phyloP scores from a whole-genome alignment of 2,113 vertebrate species.

The Willisornis vidua region DNA sequence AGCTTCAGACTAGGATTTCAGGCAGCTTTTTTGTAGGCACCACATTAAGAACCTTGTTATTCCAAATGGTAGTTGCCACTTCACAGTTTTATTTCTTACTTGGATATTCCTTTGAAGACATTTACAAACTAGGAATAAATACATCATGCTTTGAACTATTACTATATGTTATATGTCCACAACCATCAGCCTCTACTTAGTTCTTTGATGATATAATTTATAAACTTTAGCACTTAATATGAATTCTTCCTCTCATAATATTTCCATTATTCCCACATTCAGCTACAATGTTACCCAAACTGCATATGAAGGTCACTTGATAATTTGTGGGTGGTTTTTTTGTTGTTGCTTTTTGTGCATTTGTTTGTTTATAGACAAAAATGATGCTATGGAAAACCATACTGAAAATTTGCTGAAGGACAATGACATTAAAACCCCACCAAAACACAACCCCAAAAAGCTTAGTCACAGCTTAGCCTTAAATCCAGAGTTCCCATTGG shows the following conservation, averaged over 20 bases:
- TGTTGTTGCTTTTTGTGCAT: not conserved
- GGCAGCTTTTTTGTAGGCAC: not conserved
- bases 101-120: not conserved
- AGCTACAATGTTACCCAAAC: not conserved
- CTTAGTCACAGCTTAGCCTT: not conserved
- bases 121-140: not conserved
- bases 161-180: not conserved
- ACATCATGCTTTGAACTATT: not conserved
- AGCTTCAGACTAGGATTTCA: not conserved
- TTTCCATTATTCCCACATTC: not conserved
- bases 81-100: not conserved
- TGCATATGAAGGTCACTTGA: not conserved
- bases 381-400: not conserved
- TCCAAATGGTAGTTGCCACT: not conserved
- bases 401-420: rapidly evolving
- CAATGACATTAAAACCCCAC: not conserved
- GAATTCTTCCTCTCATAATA: not conserved
- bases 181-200: not conserved
- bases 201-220: not conserved
- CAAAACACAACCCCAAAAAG: not conserved
- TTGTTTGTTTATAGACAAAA: not conserved
- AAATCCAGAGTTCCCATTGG: not conserved
- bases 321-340: not conserved
- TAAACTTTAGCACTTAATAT: not conserved
- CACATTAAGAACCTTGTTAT: not conserved